Evolutionary conservation across 1,140 invertebrate species (phyloP).

Genomic region (Drosophila obscura): DNA sequence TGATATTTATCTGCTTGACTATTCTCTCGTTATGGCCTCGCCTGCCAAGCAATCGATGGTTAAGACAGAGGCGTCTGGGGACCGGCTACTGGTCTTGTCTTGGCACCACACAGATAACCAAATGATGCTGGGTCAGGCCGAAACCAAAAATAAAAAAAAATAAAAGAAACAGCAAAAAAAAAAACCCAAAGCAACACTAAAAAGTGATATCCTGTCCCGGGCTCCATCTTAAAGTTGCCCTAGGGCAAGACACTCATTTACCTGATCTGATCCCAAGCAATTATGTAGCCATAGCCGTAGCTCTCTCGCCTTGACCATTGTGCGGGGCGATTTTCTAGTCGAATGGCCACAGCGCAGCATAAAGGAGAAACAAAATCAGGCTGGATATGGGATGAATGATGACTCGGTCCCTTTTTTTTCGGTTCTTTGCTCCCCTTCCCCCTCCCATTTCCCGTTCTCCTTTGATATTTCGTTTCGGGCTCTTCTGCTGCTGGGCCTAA

Average conservation of each 20-base stretch:
- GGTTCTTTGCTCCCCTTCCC: background rate
- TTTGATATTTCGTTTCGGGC: background rate
- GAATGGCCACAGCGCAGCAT: slow-evolving; percentile 37
- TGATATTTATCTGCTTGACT: slow-evolving; percentile 53
- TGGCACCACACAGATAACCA: slow-evolving; percentile 50
- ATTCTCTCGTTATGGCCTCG: slow-evolving; percentile 50
- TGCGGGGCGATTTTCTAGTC: slow-evolving; percentile 65
- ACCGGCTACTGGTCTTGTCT: slow-evolving; percentile 69
- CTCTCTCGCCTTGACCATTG: slow-evolving; percentile 63
- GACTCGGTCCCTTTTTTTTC: slow-evolving; percentile 61
- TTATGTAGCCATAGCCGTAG: slow-evolving; percentile 50
- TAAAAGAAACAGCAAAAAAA: slow-evolving; percentile 12
- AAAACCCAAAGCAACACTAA: slow-evolving; percentile 27
- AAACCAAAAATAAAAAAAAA: slow-evolving; percentile 9
- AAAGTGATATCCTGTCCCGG: slow-evolving; percentile 66
- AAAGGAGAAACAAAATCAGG: slow-evolving; percentile 24
- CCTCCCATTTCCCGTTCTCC: background rate
- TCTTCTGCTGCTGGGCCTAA: slow-evolving; percentile 10
- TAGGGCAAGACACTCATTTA: slow-evolving; percentile 71
- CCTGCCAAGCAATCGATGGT: slow-evolving; percentile 46
- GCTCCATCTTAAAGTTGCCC: slow-evolving; percentile 55
- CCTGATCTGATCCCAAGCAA: slow-evolving; percentile 64
- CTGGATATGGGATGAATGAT: slow-evolving; percentile 53
- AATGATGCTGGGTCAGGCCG: slow-evolving; percentile 60
- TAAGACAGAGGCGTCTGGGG: slow-evolving; percentile 66